Evolutionary conservation across 2,113 vertebrate species (phyloP).

Genomic region (Alligator mississippiensis): DNA sequence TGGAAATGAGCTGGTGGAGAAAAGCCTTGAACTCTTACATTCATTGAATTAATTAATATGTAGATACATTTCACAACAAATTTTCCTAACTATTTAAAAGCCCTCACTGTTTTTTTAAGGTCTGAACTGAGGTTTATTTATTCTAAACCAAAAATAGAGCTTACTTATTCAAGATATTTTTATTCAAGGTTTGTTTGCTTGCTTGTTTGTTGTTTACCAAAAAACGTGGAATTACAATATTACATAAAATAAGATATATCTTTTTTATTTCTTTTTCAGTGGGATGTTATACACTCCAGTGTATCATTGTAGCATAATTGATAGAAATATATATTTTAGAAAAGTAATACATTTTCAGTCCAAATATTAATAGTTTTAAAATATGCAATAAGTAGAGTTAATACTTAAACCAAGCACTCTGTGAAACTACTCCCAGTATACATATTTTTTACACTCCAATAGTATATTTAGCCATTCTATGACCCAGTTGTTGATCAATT

Average conservation of each 20-base stretch:
- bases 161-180: too few species aligned
- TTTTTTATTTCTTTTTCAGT: background rate
- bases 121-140: too few species aligned
- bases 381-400: background rate
- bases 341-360: background rate
- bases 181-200: too few species aligned
- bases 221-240: too few species aligned
- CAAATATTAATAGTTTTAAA: background rate
- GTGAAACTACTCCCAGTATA: constrained; percentile 26
- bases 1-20: too few species aligned
- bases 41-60: too few species aligned
- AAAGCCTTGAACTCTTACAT: too few species aligned
- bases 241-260: background rate
- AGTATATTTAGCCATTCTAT: constrained; percentile 54
- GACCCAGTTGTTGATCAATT: constrained; percentile 72
- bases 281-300: background rate
- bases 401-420: background rate
- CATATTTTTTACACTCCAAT: constrained; percentile 33
- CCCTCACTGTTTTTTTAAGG: too few species aligned
- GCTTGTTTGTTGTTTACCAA: too few species aligned
- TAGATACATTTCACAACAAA: too few species aligned
- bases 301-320: background rate
- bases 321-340: background rate
- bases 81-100: too few species aligned
- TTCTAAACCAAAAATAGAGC: too few species aligned